Percentiles rank a stretch among this genome's conserved stretches.
Evolutionary conservation across 2,113 vertebrate genomes (phyloP).

Genomic region (Colinus virginianus): DNA sequence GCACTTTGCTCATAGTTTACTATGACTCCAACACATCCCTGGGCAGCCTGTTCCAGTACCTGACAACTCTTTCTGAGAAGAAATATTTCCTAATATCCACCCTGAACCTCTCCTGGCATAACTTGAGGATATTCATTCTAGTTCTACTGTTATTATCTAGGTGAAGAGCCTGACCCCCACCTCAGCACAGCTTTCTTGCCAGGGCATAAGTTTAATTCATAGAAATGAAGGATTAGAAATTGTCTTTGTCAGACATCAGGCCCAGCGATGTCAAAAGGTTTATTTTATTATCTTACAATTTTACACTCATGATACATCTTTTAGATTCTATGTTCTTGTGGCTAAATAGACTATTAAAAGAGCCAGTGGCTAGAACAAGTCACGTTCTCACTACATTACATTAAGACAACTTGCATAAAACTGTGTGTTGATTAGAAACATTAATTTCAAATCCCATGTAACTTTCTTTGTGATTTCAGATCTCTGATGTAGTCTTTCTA

Average conservation of each 20-base stretch:
- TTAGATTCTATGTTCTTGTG: background rate
- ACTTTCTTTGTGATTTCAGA: background rate
- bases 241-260: background rate
- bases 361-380: background rate
- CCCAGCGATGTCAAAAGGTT: no score
- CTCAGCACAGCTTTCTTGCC: no score
- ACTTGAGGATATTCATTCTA: no score
- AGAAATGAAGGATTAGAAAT: background rate
- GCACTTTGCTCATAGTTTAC: background rate
- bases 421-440: background rate
- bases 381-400: background rate
- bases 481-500: background rate
- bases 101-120: no score
- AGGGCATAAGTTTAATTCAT: background rate
- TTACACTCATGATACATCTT: background rate
- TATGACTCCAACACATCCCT: background rate
- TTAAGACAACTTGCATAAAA: background rate
- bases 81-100: no score
- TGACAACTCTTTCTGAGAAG: no score
- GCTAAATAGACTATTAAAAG: background rate
- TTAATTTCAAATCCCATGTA: background rate
- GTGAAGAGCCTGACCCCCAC: no score
- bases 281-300: background rate
- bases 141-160: no score
- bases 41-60: no score